Evolutionary conservation across 1,140 invertebrate genomes (phyloP).

Genomic region (Drosophila willistoni): DNA sequence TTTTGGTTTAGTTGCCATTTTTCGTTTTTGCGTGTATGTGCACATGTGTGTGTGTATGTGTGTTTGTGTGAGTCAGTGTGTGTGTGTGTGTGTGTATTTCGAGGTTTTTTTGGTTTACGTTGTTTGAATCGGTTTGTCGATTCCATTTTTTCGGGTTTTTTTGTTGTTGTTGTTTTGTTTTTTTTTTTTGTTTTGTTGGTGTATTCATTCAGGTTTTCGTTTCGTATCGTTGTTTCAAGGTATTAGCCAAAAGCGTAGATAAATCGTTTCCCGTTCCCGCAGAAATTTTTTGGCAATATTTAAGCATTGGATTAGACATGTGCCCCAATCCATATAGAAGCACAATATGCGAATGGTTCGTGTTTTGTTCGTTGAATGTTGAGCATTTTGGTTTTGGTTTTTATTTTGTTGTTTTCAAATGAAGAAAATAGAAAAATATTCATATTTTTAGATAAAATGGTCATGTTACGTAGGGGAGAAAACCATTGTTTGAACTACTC

Average conservation of each 20-base stretch:
- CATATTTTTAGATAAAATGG: slow-evolving; percentile 2
- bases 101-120: slow-evolving; percentile 33
- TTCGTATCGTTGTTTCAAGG: slow-evolving; percentile 61
- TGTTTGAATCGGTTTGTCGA: slow-evolving; percentile 34
- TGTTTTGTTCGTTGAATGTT: slow-evolving; percentile 27
- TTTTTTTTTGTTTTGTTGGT: slow-evolving; percentile 34
- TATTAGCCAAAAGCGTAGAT: slow-evolving; percentile 68
- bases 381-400: slow-evolving; percentile 7
- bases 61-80: slow-evolving; percentile 15
- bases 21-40: slow-evolving; percentile 20
- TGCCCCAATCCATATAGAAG: slow-evolving; percentile 19
- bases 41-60: background rate
- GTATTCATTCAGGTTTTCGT: slow-evolving; percentile 53
- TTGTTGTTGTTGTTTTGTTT: slow-evolving; percentile 23
- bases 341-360: slow-evolving; percentile 52
- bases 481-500: slow-evolving; percentile 17
- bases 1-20: slow-evolving; percentile 55
- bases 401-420: background rate
- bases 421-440: slow-evolving; percentile 5
- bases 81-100: slow-evolving; percentile 35
- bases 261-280: slow-evolving; percentile 54
- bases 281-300: slow-evolving; percentile 63
- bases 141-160: slow-evolving; percentile 1
- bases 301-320: slow-evolving; percentile 76
- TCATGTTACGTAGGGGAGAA: background rate